A percentile compares a stretch with the other conserved stretches of the same genome.
Conservation (phyloP, 2,888 invertebrate genomes). For the Yponomeuta plumbellus region DNA sequence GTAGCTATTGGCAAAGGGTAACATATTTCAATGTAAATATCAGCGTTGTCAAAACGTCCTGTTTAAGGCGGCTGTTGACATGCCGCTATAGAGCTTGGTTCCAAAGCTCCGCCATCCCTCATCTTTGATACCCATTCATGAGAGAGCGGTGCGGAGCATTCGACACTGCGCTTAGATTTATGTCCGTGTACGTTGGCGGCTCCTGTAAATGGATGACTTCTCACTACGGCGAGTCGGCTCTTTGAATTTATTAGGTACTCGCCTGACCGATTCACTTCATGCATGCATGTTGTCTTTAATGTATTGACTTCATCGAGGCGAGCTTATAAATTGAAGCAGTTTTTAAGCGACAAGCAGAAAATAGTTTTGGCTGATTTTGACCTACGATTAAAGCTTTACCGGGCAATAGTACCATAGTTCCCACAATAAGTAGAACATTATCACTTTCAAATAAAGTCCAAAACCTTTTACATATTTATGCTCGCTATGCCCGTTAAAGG, state of each 20-base stretch:
- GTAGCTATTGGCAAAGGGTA: constrained; percentile 28
- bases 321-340: neutral
- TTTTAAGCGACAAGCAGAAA: too few relatives aligned
- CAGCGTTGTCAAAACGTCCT: constrained; percentile 65
- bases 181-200: constrained; percentile 60
- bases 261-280: constrained; percentile 41
- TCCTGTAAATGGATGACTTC: constrained; percentile 68
- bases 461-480: too few relatives aligned
- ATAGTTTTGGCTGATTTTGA: too few relatives aligned
- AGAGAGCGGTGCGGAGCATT: constrained; percentile 27
- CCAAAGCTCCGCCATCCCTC: constrained; percentile 58
- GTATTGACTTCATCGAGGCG: neutral
- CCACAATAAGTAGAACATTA: too few relatives aligned
- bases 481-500: too few relatives aligned
- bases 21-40: constrained; percentile 70
- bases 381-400: too few relatives aligned
- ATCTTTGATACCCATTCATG: constrained; percentile 60
- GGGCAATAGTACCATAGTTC: too few relatives aligned
- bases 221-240: constrained; percentile 64
- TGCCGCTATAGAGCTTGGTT: constrained; percentile 41
- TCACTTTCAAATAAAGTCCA: too few relatives aligned
- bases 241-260: constrained; percentile 65
- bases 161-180: constrained; percentile 70
- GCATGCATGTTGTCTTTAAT: constrained; percentile 48
- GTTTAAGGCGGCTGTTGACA: constrained; percentile 47